Evolutionary conservation across 2,888 invertebrate species (phyloP), one percentile per base, ranked within the genome.

Genomic region (Chrysotoxum bicinctum): DNA sequence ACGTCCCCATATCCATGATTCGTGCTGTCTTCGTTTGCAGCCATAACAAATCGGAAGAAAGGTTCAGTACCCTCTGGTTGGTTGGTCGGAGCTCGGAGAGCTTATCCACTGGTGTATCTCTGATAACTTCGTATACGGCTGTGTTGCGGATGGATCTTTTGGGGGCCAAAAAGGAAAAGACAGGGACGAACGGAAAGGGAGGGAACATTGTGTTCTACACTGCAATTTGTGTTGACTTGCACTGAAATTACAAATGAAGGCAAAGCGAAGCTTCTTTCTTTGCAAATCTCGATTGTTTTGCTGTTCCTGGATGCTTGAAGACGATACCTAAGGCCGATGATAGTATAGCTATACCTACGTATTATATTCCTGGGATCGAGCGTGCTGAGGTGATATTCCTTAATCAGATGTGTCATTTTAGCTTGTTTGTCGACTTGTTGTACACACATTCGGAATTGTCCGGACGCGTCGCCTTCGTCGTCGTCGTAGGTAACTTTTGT

Each of bases 361-460:
- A 5, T 26, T 19, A 19, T 37, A 72, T 76, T 70, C 52, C 52
- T 52, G 62, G 43, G 70, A 73, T 70, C 68, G 73, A 73, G 78
- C 82, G 81, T 84, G 87, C 88, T 89, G 88, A 89, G 91, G 90
- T 91, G 90, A 90, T 90, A 89, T 90, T 90, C 89, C 89, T 89
- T 90, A 91, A 91, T 90, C 90, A 89, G 90, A 90, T 90, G 90
- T 91, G 90, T 91, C 90, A 90, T 89, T 89, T 90, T 56, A 58
- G 60, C 85, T 80, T 85, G 85, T 85, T 85, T 85, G 80, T 85
- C 85, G 76, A 72, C 85, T 76, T 85, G 85, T 85, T 69, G 72
- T 80, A 85, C 85, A 85, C 76, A 81, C 81, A 81, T 76, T 79
- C 62, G 19, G 45, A 85, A 70, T 21, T 66, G 75, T 75, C n/a